A percentile compares a stretch with the other conserved stretches of the same genome.
Conservation (phyloP, 1,140 invertebrate species). For the Anastrepha ludens region DNA sequence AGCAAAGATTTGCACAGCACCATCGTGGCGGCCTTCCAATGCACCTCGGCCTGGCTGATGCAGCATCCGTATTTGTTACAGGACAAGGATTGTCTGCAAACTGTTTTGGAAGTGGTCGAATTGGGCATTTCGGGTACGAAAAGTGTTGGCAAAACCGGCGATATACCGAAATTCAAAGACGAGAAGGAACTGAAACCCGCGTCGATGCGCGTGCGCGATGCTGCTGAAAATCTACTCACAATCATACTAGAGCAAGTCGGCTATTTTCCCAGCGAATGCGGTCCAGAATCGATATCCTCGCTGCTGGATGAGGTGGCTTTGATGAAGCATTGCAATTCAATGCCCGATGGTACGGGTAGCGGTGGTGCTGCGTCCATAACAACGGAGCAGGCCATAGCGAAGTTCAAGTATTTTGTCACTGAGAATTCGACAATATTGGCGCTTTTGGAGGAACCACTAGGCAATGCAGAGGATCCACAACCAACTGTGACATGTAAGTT, state of each 20-base stretch:
- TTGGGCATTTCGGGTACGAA: constrained; percentile 97
- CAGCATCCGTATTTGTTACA: constrained; percentile 90
- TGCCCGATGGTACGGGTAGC: constrained; percentile 63
- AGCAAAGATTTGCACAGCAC: constrained; percentile 98
- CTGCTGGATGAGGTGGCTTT: constrained; percentile 91
- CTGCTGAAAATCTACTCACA: constrained; percentile 93
- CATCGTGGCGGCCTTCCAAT: constrained; percentile 95
- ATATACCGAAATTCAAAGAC: constrained; percentile 93
- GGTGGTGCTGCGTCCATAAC: constrained; percentile 61
- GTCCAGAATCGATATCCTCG: constrained; percentile 88
- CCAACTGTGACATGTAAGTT: constrained; percentile 80
- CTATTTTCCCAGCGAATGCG: constrained; percentile 89
- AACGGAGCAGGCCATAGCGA: constrained; percentile 72
- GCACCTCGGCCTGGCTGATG: constrained; percentile 93
- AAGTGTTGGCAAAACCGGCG: constrained; percentile 89
- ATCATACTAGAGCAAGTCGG: constrained; percentile 94
- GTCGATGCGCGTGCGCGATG: constrained; percentile 96
- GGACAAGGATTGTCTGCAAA: constrained; percentile 93
- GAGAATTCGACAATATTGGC: constrained; percentile 93
- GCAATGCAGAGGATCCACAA: constrained; percentile 86
- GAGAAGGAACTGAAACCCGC: constrained; percentile 97
- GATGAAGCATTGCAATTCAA: constrained; percentile 85
- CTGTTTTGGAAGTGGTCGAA: constrained; percentile 96
- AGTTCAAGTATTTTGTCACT: constrained; percentile 92
- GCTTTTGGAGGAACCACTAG: constrained; percentile 92